Base-by-base conservation (phyloP, 2,113 vertebrate species). In the Mobula birostris region DNA sequence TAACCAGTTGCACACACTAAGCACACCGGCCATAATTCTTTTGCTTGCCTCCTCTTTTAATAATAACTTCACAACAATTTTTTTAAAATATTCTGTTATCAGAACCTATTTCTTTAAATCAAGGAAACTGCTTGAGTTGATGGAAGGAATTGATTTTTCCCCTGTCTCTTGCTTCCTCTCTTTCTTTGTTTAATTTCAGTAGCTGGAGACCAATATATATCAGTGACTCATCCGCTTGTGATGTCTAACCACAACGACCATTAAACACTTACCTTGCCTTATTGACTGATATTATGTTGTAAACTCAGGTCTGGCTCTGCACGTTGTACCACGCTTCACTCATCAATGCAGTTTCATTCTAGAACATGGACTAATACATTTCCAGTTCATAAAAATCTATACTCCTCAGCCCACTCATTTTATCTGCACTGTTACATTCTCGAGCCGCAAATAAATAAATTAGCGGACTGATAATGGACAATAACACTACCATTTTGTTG, bases 221-320 rank as follows among this genome's bases (percentile, higher is more conserved):
- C 66, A 92, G 19, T 40, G 88, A 92, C 17, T 92, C 88, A 92
- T 24, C 27, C 66, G 21, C 61, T 40, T 92, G 88, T 92, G 88
- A 92, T 40, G 88, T 92, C 88, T 92, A 92, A 92, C 88, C 88
- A 36, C 88, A 92, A 92, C 68, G 36, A 92, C 88, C 88, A 92
- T 92, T 92, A 92, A 92, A 92, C 88, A 92, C 88, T 92, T 92
- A 92, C 88, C 88, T 92, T 63, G 63, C 88, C 63, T 92, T 70
- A 24, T 70, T 40, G 88, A 92, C 19, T 70, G 88, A 92, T 63
- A 92, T 2, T 92, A 63, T 92, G n/a, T 92, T 40, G 66, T 92
- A 92, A 36, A 92, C 88, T 40, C 66, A 70, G 66, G 66, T 92
- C 88, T 70, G 36, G 32, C 88, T 92, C 88, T 58, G 66, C 32